These are phyloP conservation scores for Solenopsis invicta DNA, from an alignment of 1,140 invertebrate genomes.

Conservation along the genomic window DNA sequence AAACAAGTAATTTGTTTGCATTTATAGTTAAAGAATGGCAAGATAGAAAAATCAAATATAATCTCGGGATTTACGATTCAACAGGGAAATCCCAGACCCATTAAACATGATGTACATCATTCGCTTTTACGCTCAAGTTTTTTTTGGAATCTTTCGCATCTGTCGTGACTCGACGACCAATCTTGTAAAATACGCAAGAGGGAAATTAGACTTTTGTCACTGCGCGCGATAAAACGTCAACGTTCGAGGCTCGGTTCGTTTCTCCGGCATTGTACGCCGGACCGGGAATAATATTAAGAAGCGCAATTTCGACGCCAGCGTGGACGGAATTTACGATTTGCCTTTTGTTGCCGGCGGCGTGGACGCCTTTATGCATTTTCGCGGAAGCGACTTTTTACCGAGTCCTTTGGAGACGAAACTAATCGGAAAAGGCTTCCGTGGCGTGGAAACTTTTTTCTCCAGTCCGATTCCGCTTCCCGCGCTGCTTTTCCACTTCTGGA, in stretches of 20 bases:
- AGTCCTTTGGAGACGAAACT: slow-evolving; percentile 64
- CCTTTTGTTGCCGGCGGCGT: slow-evolving; percentile 42
- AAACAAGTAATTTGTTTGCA: not conserved
- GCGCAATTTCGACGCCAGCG: slow-evolving; percentile 45
- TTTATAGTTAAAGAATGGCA: not conserved
- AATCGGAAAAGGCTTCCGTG: slow-evolving; percentile 65
- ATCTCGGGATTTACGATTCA: slow-evolving; percentile 2
- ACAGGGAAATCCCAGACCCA: not conserved
- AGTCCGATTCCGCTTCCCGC: slow-evolving; percentile 36
- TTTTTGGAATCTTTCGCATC: not conserved
- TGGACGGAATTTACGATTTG: slow-evolving; percentile 57
- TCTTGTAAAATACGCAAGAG: slow-evolving; percentile 48
- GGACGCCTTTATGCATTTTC: slow-evolving; percentile 49
- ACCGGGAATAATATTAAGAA: slow-evolving; percentile 61
- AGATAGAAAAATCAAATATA: not conserved
- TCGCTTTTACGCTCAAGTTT: not conserved
- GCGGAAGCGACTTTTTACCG: slow-evolving; percentile 61
- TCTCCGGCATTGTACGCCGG: slow-evolving; percentile 36
- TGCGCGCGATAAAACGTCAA: slow-evolving; percentile 51
- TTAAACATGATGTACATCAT: not conserved
- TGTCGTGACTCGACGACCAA: not conserved
- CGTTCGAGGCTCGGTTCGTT: slow-evolving; percentile 52
- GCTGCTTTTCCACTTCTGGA: slow-evolving; percentile 57
- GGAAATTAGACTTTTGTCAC: slow-evolving; percentile 55
- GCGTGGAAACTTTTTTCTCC: slow-evolving; percentile 42